Conservation (phyloP, 92 coral and sea anemone species). For the Palythoa heliodiscus region DNA sequence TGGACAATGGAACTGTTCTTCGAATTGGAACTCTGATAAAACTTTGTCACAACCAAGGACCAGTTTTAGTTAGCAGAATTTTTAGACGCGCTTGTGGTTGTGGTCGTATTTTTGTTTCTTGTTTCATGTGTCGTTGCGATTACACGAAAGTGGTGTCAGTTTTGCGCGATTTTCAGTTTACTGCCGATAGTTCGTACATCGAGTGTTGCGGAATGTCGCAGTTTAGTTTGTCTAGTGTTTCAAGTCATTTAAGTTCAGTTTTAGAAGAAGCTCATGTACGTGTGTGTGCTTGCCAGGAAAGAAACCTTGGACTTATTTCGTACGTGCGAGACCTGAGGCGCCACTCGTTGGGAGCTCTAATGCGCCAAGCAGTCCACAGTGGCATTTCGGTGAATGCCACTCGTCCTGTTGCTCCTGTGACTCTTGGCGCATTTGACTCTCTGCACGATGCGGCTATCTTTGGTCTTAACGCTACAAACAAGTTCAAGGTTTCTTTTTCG, state of each 20-base stretch:
- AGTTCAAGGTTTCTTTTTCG: background rate
- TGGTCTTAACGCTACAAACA: background rate
- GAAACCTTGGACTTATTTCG: constrained; percentile 13
- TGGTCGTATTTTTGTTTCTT: constrained; percentile 7
- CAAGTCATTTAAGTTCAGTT: background rate
- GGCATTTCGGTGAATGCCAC: constrained; percentile 18
- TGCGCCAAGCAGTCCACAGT: constrained; percentile 20
- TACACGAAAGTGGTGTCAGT: constrained; percentile 15
- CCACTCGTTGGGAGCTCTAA: constrained; percentile 22
- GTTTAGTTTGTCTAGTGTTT: background rate
- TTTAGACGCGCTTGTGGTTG: constrained; percentile 24
- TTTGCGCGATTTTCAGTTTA: constrained; percentile 26
- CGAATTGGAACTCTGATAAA: background rate
- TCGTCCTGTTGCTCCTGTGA: constrained; percentile 9
- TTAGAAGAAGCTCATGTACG: background rate
- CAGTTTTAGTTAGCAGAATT: constrained; percentile 20
- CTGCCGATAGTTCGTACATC: constrained; percentile 10
- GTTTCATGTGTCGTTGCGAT: constrained; percentile 7
- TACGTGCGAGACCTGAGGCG: constrained; percentile 28
- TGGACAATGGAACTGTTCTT: constrained; percentile 4
- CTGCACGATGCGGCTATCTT: constrained; percentile 3
- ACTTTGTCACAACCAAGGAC: background rate
- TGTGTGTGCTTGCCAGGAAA: constrained; percentile 26
- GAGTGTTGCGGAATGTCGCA: background rate
- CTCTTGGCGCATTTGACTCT: constrained; percentile 5